phyloP scores from a whole-genome alignment of 1,140 invertebrate genomes.

The Batillaria attramentaria region DNA sequence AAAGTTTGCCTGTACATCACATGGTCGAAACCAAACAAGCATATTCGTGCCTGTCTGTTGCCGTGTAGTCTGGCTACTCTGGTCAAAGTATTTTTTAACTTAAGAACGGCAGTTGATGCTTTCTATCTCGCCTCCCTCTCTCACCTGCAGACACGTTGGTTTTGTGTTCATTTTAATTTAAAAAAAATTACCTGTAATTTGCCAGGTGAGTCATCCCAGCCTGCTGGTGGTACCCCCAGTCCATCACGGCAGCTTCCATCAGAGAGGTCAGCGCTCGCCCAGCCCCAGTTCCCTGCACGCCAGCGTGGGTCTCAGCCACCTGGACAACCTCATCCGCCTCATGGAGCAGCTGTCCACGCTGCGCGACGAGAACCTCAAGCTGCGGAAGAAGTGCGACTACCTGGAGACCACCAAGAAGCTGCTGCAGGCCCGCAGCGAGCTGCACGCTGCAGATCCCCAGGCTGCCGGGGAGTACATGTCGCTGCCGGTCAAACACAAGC shows the following conservation, averaged over 20 bases:
- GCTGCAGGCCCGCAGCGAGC: constrained; percentile 70
- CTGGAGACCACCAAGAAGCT: constrained; percentile 81
- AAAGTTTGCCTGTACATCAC: no score
- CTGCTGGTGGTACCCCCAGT: constrained; percentile 30
- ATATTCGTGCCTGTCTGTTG: no score
- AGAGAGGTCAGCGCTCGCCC: constrained; percentile 52
- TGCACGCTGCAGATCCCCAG: constrained; percentile 34
- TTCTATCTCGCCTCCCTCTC: no score
- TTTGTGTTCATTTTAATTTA: no score
- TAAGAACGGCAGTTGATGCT: no score
- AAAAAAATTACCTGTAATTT: no score
- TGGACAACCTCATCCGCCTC: constrained; percentile 82
- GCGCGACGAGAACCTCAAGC: constrained; percentile 79
- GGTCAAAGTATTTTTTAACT: no score
- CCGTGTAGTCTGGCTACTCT: no score
- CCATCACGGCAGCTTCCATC: constrained; percentile 29
- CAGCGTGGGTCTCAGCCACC: constrained; percentile 79
- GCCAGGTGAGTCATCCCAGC: background rate
- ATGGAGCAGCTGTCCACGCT: constrained; percentile 83
- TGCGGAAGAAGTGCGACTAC: constrained; percentile 81
- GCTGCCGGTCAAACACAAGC: constrained; percentile 46
- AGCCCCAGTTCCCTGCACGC: constrained; percentile 57
- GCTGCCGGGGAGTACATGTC: constrained; percentile 51
- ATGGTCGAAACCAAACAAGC: no score
- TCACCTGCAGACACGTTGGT: no score